A percentile compares a stretch with the other conserved stretches of the same genome.
Conservation (phyloP, 2,113 vertebrate species). For the Morone chrysops region DNA sequence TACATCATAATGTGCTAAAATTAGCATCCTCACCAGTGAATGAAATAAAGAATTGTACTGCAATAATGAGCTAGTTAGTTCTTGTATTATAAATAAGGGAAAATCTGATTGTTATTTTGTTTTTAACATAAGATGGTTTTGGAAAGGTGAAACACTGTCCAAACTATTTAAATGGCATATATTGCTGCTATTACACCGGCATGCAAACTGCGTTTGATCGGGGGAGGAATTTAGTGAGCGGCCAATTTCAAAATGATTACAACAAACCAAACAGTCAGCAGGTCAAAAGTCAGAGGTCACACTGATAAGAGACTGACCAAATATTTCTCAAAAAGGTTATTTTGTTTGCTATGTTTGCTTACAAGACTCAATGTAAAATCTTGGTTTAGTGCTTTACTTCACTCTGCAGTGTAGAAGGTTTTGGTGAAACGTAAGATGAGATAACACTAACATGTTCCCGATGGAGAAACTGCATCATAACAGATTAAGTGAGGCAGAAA, state of each 20-base stretch:
- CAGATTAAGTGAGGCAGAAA: neutral
- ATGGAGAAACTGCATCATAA: neutral
- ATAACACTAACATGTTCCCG: neutral
- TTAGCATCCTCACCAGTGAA: too few species aligned
- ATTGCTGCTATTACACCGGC: neutral
- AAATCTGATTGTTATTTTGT: too few species aligned
- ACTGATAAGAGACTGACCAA: conserved; percentile 15
- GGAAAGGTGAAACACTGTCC: too few species aligned
- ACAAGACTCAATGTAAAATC: neutral
- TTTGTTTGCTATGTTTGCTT: neutral
- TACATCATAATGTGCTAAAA: too few species aligned
- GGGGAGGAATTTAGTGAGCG: neutral
- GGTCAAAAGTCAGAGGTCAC: conserved; percentile 30
- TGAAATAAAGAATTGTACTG: too few species aligned
- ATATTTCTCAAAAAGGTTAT: neutral
- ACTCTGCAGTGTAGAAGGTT: neutral
- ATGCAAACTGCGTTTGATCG: neutral
- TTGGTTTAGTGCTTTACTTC: neutral
- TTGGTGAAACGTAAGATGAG: neutral
- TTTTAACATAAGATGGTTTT: too few species aligned
- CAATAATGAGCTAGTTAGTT: too few species aligned
- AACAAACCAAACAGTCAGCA: neutral
- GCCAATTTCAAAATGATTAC: neutral
- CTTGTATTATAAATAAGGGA: too few species aligned
- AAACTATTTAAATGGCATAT: too few species aligned